Conservation (phyloP, 1,140 invertebrate species). For the Drosophila pachea region DNA sequence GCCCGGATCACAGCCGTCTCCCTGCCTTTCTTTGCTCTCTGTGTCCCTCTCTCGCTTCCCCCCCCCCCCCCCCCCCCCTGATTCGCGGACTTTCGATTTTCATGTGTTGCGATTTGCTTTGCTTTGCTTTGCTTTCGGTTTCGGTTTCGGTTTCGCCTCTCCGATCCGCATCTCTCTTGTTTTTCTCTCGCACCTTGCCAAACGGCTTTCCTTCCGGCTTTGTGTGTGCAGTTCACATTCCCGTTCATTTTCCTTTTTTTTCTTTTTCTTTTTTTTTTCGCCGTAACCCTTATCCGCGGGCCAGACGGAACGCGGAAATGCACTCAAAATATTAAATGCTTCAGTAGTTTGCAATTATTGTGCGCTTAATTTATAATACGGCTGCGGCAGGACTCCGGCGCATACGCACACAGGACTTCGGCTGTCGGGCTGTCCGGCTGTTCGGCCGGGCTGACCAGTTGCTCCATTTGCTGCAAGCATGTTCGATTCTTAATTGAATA, state of each 20-base stretch:
- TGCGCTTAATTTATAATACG: slow-evolving; percentile 71
- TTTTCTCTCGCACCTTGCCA: slow-evolving; percentile 2
- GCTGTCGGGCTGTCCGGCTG: slow-evolving; percentile 15
- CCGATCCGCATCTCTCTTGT: slow-evolving; percentile 7
- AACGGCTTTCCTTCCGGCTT: too few relatives aligned
- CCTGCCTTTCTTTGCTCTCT: too few relatives aligned
- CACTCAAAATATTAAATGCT: slow-evolving; percentile 77
- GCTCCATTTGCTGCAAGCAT: background rate
- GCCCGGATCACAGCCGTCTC: slow-evolving; percentile 4
- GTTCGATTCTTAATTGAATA: background rate
- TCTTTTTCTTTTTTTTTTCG: slow-evolving; percentile 7
- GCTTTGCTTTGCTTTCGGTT: slow-evolving; percentile 19
- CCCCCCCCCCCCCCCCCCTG: background rate
- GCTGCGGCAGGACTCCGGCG: slow-evolving; percentile 15
- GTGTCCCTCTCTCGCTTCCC: background rate
- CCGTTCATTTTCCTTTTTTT: slow-evolving; percentile 8
- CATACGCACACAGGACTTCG: slow-evolving; percentile 5
- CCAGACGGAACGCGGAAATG: slow-evolving; percentile 65
- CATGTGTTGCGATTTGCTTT: slow-evolving; percentile 49
- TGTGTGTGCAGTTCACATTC: background rate
- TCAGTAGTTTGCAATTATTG: slow-evolving; percentile 76
- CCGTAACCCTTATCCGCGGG: slow-evolving; percentile 4
- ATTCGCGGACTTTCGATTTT: slow-evolving; percentile 64
- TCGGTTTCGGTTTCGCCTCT: slow-evolving; percentile 13
- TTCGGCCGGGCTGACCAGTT: slow-evolving; percentile 4